These are phyloP conservation scores for Synergus gifuensis DNA, from an alignment of 2,888 invertebrate genomes.

Conservation along the genomic window DNA sequence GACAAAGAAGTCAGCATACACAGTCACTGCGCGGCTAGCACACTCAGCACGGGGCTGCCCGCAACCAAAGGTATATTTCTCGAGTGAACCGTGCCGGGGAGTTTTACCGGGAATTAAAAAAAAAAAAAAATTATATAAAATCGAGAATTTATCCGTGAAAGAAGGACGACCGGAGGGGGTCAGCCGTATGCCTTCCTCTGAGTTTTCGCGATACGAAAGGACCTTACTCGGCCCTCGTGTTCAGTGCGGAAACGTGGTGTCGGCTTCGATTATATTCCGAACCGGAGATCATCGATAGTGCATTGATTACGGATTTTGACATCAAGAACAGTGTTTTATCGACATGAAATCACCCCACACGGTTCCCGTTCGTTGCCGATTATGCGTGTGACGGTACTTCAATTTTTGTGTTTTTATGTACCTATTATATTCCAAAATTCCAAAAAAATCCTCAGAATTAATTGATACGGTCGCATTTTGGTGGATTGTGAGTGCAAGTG, in stretches of 20 bases:
- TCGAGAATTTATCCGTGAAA: background rate
- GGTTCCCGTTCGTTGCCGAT: conserved; percentile 54
- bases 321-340: conserved; percentile 53
- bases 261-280: conserved; percentile 18
- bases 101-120: conserved; percentile 45
- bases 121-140: background rate
- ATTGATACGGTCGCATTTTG: background rate
- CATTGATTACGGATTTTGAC: conserved; percentile 35
- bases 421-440: background rate
- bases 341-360: conserved; percentile 44
- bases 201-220: conserved; percentile 38
- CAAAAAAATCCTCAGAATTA: background rate
- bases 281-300: conserved; percentile 21
- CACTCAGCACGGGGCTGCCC: conserved; percentile 76
- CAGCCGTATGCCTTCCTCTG: conserved; percentile 31
- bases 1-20: conserved; percentile 76
- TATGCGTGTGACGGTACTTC: conserved; percentile 57
- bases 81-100: conserved; percentile 50
- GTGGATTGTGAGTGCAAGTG: background rate
- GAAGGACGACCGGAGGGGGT: conserved; percentile 12
- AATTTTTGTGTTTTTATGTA: conserved; percentile 5
- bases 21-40: conserved; percentile 77
- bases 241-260: conserved; percentile 52
- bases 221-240: conserved; percentile 34
- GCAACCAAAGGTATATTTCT: conserved; percentile 76